Percentiles rank a stretch among this genome's conserved stretches.
phyloP scores from a whole-genome alignment of 2,797 vertebrate species.

The Peromyscus attwateri region DNA sequence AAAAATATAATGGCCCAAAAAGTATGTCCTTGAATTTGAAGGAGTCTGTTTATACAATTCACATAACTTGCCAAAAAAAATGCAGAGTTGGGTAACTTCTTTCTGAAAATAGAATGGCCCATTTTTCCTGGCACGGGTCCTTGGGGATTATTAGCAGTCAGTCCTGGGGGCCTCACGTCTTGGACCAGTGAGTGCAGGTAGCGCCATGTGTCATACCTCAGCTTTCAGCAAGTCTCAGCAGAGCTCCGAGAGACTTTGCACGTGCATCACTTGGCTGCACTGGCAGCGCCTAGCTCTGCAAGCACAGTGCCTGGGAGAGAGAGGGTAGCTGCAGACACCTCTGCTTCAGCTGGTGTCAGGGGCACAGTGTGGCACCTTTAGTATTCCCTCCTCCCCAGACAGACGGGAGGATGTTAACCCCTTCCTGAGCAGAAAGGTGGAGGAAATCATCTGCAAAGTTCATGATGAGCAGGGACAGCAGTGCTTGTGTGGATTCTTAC shows the following conservation, averaged over 20 bases:
- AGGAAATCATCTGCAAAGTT: background rate
- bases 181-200: background rate
- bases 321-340: conserved; percentile 34
- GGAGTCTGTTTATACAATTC: conserved; percentile 66
- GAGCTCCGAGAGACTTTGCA: conserved; percentile 30
- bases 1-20: conserved; percentile 70
- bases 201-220: background rate
- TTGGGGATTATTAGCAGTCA: conserved; percentile 36
- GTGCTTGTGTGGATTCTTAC: background rate
- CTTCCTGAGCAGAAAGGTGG: conserved; percentile 22
- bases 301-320: conserved; percentile 3
- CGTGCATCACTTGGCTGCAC: background rate
- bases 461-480: background rate
- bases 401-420: background rate
- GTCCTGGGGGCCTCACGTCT: background rate
- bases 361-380: background rate
- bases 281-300: conserved; percentile 21
- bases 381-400: background rate
- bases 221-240: conserved; percentile 48
- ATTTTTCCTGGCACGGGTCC: conserved; percentile 36
- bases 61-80: conserved; percentile 44
- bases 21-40: conserved; percentile 69
- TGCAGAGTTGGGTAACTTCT: conserved; percentile 60
- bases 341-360: background rate
- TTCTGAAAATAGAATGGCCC: conserved; percentile 20